Evolutionary conservation across 2,113 vertebrate species (phyloP).

Genomic region (rat (Rattus norvegicus)): GRCr8 NC_086031.1:88073501-88074000

Average conservation of each 20-base stretch:
- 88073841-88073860: constrained; percentile 2
- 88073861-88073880: neutral
- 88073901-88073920: neutral
- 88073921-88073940: constrained; percentile 17
- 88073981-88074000: neutral
- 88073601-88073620: neutral
- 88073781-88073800: neutral
- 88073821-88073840: neutral
- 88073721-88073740: neutral
- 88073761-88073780: neutral
- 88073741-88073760: neutral
- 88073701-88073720: neutral
- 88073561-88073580: neutral
- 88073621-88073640: neutral
- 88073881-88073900: constrained; percentile 1
- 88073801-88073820: neutral
- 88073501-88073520: neutral
- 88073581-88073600: neutral
- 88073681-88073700: neutral
- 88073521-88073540: neutral
- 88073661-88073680: neutral
- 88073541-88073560: neutral
- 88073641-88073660: neutral
- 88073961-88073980: neutral
- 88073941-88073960: neutral